Evolutionary conservation across 2,888 invertebrate species (phyloP).

Genomic region (Nomada flava): DNA sequence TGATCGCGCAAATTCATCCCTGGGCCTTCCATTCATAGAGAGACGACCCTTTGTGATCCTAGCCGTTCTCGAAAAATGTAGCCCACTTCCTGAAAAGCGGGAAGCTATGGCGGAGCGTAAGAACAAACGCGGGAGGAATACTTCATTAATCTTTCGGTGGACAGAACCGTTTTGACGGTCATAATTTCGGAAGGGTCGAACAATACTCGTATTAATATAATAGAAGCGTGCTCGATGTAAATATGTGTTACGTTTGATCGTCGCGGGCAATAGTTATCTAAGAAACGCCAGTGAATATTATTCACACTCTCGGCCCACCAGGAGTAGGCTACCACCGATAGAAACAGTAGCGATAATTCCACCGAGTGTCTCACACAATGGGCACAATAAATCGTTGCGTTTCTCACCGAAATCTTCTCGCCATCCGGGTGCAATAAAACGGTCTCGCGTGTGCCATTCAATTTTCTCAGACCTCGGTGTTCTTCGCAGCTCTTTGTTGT

Average conservation of each 20-base stretch:
- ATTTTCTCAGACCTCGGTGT: background rate
- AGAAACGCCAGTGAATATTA: background rate
- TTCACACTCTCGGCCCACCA: background rate
- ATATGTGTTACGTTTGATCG: background rate
- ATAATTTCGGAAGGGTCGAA: too few species aligned
- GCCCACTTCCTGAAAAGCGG: too few species aligned
- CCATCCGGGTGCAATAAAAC: constrained; percentile 3
- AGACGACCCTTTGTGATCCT: background rate
- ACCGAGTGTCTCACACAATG: background rate
- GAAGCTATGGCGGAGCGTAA: background rate
- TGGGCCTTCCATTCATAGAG: background rate
- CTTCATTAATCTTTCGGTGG: background rate
- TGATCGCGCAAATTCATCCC: background rate
- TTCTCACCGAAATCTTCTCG: background rate
- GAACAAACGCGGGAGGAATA: background rate
- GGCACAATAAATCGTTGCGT: constrained; percentile 2
- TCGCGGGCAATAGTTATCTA: background rate
- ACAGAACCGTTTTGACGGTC: background rate
- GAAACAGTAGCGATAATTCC: constrained; percentile 11
- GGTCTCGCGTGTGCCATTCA: constrained; percentile 2
- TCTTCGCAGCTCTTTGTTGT: background rate
- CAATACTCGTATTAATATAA: too few species aligned
- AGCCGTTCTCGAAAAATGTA: background rate
- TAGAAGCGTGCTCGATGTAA: too few species aligned
- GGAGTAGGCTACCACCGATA: background rate